These are phyloP conservation scores for Brachionus rotundiformis DNA, from an alignment of 1,140 invertebrate genomes.

Conservation along the genomic window DNA sequence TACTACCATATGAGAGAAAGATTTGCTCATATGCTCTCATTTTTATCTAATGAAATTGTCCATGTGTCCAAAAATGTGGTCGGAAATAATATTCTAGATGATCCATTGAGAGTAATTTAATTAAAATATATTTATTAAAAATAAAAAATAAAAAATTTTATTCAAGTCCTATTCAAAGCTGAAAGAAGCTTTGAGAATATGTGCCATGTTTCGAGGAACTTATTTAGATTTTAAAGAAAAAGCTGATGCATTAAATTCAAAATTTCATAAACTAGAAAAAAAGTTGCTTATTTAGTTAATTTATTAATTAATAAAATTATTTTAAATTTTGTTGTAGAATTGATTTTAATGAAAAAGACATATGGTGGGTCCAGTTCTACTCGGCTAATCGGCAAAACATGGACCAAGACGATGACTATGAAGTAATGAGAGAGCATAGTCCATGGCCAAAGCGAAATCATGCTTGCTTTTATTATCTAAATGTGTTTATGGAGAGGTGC, in stretches of 20 bases:
- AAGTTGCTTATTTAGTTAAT: conserved; percentile 56
- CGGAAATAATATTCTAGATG: conserved; percentile 61
- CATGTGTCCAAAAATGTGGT: conserved; percentile 61
- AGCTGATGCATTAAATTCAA: conserved; percentile 61
- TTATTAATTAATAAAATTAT: neutral
- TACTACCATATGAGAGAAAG: conserved; percentile 63
- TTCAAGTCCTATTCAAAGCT: conserved; percentile 61
- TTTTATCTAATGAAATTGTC: conserved; percentile 64
- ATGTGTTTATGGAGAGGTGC: conserved; percentile 64
- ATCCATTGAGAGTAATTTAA: conserved; percentile 59
- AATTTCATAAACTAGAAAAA: conserved; percentile 63
- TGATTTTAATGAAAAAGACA: conserved; percentile 25
- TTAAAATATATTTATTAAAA: neutral
- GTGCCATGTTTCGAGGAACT: conserved; percentile 64
- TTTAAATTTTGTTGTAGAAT: neutral
- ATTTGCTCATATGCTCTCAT: conserved; percentile 59
- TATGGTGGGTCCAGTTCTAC: conserved; percentile 52
- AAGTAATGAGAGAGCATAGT: conserved; percentile 61
- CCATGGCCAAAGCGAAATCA: conserved; percentile 64
- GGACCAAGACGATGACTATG: conserved; percentile 56
- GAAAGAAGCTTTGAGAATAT: conserved; percentile 62
- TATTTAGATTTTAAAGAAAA: conserved; percentile 64
- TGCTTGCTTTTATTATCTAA: conserved; percentile 61
- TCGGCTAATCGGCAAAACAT: conserved; percentile 54
- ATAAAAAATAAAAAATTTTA: neutral